Evolutionary conservation across 2,888 invertebrate species (phyloP), one percentile per base, ranked within the genome.

Genomic region (Anodontia alba): DNA sequence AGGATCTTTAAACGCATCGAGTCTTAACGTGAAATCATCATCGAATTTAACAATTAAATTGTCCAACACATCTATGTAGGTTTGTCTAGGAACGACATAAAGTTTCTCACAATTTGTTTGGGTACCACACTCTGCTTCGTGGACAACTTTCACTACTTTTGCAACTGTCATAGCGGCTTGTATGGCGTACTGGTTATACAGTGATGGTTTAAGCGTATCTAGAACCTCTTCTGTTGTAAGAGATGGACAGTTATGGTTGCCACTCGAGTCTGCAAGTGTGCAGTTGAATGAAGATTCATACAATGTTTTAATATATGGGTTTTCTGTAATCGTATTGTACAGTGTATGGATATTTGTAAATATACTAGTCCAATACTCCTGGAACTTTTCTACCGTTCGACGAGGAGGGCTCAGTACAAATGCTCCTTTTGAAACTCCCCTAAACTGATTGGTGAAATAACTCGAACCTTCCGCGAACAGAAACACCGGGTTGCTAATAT

Each of bases 401-500:
- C 72, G 38, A 5, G 78, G 81, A 33, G 86, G 86, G 54, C 75
- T 83, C 10, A 86, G 36, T 8, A 75, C 77, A 72, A 77, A 86
- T 1, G 80, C 74, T 31, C 86, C 86, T 36, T 76, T 82, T 5
- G 80, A 80, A 20, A 80, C 68, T 26, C 78, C 73, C 0, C 49
- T 54, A 15, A 43, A 36, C 8, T 38, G 33, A 15, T 71, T 78
- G 12, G 66, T 66, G 31, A 85, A 49, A 33, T 66, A 70, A 17
- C 69, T 49, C 1, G 71, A 77, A 29, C 81, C 76, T 66, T 85
- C 85, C 10, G 82, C 73, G n/a, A 85, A 76, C 20, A 85, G 20
- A 54, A 85, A 80, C 8, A 70, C 71, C 1, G 85, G 85, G n/a
- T 42, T 33, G 17, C 54, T 31, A 5, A 62, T 17, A 43, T 69